A percentile compares a stretch with the other conserved stretches of the same genome.
phyloP scores from a whole-genome alignment of 2,888 invertebrate species.

The Drosophila kanekoi region DNA sequence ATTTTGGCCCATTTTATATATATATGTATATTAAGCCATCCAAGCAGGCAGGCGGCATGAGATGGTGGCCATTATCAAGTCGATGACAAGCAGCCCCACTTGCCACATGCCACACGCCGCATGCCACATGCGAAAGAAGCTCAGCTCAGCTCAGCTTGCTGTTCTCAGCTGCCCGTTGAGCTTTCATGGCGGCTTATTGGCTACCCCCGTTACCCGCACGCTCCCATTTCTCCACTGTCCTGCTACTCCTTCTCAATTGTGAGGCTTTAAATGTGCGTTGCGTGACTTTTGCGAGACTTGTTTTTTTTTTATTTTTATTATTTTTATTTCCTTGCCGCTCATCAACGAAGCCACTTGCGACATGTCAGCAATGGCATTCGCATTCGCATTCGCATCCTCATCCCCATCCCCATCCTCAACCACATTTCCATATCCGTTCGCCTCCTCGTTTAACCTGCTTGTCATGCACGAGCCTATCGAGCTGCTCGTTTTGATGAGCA shows the following conservation, averaged over 20 bases:
- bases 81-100: constrained; percentile 41
- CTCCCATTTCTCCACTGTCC: neutral
- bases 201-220: constrained; percentile 4
- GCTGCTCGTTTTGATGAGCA: constrained; percentile 53
- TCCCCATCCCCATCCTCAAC: constrained; percentile 13
- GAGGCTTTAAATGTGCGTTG: constrained; percentile 63
- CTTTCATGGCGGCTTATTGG: constrained; percentile 42
- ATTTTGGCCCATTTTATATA: constrained; percentile 59
- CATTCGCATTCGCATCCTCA: constrained; percentile 34
- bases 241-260: constrained; percentile 7
- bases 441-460: constrained; percentile 6
- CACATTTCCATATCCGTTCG: constrained; percentile 2
- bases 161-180: constrained; percentile 27
- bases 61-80: constrained; percentile 12
- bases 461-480: constrained; percentile 22
- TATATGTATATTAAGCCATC: constrained; percentile 22
- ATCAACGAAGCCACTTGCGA: constrained; percentile 64
- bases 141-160: constrained; percentile 18
- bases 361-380: constrained; percentile 47
- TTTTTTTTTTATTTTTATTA: constrained; percentile 26
- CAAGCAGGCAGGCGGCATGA: constrained; percentile 11
- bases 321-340: constrained; percentile 36
- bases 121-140: constrained; percentile 30
- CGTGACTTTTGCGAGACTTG: constrained; percentile 63
- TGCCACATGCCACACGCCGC: constrained; percentile 33